phyloP scores from a whole-genome alignment of 1,140 invertebrate genomes.

The Meloidogyne exigua region DNA sequence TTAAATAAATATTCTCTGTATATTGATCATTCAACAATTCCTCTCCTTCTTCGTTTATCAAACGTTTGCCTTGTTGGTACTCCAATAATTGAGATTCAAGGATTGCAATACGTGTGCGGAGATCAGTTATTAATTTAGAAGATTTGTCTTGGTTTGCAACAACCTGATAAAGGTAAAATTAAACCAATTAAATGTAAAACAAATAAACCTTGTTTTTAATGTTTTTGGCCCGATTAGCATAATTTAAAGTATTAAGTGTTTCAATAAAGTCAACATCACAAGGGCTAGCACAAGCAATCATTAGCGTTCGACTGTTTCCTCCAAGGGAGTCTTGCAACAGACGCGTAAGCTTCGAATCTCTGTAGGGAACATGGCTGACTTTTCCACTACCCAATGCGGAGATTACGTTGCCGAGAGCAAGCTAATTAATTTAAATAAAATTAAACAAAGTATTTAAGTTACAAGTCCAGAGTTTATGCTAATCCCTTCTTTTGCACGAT shows the following conservation, averaged over 20 bases:
- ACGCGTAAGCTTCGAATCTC: conserved; percentile 68
- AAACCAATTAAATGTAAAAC: conserved; percentile 66
- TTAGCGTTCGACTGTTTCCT: conserved; percentile 88
- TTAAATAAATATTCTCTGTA: conserved; percentile 88
- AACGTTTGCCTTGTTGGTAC: conserved; percentile 23
- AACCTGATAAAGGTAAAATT: conserved; percentile 19
- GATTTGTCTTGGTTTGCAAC: not conserved
- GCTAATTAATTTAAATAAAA: conserved; percentile 46
- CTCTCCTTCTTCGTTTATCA: conserved; percentile 73
- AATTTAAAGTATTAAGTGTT: conserved; percentile 97
- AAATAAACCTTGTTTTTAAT: conserved; percentile 82
- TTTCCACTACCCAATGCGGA: conserved; percentile 65
- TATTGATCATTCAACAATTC: conserved; percentile 83
- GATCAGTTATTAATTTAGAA: conserved; percentile 18
- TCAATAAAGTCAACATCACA: conserved; percentile 98
- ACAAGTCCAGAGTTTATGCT: conserved; percentile 68
- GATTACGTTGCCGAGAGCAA: conserved; percentile 76
- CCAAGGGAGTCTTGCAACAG: conserved; percentile 85
- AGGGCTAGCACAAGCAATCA: conserved; percentile 97
- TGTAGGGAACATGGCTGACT: conserved; percentile 67
- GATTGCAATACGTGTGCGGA: conserved; percentile 19
- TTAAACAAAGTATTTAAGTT: not conserved
- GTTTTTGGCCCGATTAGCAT: conserved; percentile 84
- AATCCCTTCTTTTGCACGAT: conserved; percentile 69
- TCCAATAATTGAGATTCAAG: conserved; percentile 21